Percentiles rank a stretch among this genome's conserved stretches.
These are phyloP conservation scores for Nowickia ferox DNA, from an alignment of 2,888 invertebrate genomes.

Conservation along the genomic window DNA sequence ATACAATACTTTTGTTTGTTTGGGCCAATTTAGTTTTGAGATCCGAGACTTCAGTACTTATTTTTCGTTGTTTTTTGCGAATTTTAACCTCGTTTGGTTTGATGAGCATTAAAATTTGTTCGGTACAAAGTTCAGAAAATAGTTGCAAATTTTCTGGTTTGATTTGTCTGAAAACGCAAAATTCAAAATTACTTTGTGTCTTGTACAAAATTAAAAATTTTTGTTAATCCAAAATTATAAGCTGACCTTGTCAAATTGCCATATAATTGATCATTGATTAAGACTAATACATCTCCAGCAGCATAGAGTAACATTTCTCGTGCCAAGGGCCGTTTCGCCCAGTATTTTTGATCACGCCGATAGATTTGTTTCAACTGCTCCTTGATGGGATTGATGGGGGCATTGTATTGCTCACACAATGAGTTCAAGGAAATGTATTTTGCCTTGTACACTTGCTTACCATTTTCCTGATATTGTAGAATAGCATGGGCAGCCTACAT, in stretches of 20 bases:
- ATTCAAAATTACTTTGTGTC: constrained; percentile 12
- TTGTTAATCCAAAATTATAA: neutral
- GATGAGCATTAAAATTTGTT: constrained; percentile 93
- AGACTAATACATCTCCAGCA: constrained; percentile 93
- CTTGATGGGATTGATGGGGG: constrained; percentile 94
- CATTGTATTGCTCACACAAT: constrained; percentile 94
- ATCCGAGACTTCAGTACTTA: constrained; percentile 95
- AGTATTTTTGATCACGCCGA: constrained; percentile 92
- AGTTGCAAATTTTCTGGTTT: constrained; percentile 88
- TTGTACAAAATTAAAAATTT: neutral
- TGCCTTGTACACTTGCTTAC: constrained; percentile 96
- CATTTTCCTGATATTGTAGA: constrained; percentile 93
- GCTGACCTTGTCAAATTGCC: constrained; percentile 87
- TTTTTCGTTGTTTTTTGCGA: constrained; percentile 94
- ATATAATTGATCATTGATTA: constrained; percentile 94
- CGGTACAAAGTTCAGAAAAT: constrained; percentile 93
- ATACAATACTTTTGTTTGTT: constrained; percentile 92
- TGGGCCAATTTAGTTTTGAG: constrained; percentile 91
- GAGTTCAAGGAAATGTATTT: constrained; percentile 96
- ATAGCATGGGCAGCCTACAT: constrained; percentile 93
- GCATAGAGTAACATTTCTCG: constrained; percentile 96
- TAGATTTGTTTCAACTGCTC: constrained; percentile 94
- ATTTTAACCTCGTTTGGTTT: constrained; percentile 93
- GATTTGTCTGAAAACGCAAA: constrained; percentile 85
- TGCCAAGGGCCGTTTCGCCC: constrained; percentile 94